Evolutionary conservation across 2,888 invertebrate species (phyloP).

Genomic region (Aquatica leii): DNA sequence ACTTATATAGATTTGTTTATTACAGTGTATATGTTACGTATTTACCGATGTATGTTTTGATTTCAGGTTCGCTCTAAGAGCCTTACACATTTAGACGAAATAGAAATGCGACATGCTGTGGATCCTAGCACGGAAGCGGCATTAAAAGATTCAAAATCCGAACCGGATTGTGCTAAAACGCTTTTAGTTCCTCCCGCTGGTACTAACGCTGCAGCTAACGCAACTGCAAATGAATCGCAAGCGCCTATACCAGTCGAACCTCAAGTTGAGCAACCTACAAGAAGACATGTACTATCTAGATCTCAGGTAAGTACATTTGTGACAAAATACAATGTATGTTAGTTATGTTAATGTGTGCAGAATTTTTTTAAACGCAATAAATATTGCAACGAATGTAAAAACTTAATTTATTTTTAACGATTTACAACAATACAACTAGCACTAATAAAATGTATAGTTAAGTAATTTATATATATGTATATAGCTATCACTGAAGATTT

Average conservation of each 20-base stretch:
- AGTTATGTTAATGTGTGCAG: too few relatives aligned
- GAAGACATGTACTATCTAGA: constrained; percentile 66
- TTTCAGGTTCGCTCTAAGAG: constrained; percentile 77
- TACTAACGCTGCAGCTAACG: constrained; percentile 62
- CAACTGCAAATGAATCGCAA: constrained; percentile 52
- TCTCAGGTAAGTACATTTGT: constrained; percentile 67
- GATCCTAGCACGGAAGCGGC: constrained; percentile 49
- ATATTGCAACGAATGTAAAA: too few relatives aligned
- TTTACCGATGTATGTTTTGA: constrained; percentile 17
- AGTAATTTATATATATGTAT: too few relatives aligned
- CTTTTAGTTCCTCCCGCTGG: constrained; percentile 54
- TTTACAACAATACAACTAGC: too few relatives aligned
- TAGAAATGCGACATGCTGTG: constrained; percentile 63
- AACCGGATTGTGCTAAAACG: constrained; percentile 58
- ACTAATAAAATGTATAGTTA: too few relatives aligned
- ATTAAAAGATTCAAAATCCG: constrained; percentile 59
- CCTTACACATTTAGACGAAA: constrained; percentile 74
- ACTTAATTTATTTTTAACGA: too few relatives aligned
- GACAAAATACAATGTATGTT: too few relatives aligned
- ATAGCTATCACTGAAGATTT: too few relatives aligned
- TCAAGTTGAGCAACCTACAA: constrained; percentile 50
- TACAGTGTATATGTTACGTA: too few relatives aligned
- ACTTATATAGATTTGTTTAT: too few relatives aligned
- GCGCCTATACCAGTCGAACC: too few relatives aligned
- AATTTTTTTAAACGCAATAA: too few relatives aligned